Evolutionary conservation across 2,888 invertebrate genomes (phyloP).

Genomic region (Aspidiotus destructor): DNA sequence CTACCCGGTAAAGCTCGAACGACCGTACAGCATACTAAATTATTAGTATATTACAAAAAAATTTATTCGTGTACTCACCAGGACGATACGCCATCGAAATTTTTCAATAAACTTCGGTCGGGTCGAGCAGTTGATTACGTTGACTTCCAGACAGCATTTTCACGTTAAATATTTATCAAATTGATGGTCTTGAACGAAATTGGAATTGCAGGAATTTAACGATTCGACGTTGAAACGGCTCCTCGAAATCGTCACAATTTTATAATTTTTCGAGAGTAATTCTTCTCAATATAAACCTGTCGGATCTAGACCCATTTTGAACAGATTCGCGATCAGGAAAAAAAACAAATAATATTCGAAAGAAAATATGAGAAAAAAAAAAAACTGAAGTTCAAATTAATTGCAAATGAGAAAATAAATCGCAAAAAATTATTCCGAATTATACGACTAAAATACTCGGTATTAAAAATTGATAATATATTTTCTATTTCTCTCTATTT

Average conservation of each 20-base stretch:
- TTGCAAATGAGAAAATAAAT: conserved; percentile 9
- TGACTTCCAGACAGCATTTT: too few relatives aligned
- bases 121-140: conserved; percentile 1
- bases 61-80: too few relatives aligned
- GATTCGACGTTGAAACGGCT: conserved; percentile 1
- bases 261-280: background rate
- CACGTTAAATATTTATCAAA: too few relatives aligned
- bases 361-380: conserved; percentile 8
- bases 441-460: background rate
- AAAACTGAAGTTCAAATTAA: conserved; percentile 4
- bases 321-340: background rate
- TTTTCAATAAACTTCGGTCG: conserved; percentile 11
- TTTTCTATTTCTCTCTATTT: too few relatives aligned
- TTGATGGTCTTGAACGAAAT: too few relatives aligned
- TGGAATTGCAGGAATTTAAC: background rate
- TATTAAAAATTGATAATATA: too few relatives aligned
- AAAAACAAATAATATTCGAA: conserved; percentile 5
- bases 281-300: conserved; percentile 16
- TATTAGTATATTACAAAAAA: too few relatives aligned
- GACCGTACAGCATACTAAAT: too few relatives aligned
- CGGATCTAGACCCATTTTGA: conserved; percentile 29
- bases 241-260: too few relatives aligned
- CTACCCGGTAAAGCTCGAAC: conserved; percentile 1
- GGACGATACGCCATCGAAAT: background rate
- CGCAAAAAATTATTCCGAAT: conserved; percentile 12